These are phyloP conservation scores for Cottoperca gobio DNA, from an alignment of 2,797 vertebrate genomes.

Conservation along the genomic window DNA sequence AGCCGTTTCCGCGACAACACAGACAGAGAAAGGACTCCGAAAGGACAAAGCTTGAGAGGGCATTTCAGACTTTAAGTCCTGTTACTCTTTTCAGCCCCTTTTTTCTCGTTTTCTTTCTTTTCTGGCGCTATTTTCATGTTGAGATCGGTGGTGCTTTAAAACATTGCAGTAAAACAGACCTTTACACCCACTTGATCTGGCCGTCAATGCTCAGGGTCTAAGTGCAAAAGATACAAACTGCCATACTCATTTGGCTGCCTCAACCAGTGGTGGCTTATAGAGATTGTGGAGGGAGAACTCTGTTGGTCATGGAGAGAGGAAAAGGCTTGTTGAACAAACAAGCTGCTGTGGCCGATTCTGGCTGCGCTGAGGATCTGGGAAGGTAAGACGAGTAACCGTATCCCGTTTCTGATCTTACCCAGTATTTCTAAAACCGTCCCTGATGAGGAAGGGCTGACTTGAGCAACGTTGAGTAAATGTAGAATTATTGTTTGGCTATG, in stretches of 20 bases:
- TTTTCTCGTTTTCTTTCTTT: background rate
- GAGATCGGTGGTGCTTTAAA: conserved; percentile 9
- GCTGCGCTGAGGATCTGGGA: conserved; percentile 27
- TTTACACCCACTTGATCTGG: conserved; percentile 66
- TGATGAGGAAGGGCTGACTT: background rate
- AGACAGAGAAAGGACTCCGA: conserved; percentile 1
- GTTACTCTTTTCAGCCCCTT: background rate
- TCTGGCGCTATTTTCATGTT: conserved; percentile 10
- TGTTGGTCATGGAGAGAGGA: conserved; percentile 64
- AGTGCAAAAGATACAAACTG: conserved; percentile 35
- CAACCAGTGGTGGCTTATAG: background rate
- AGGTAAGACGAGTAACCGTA: conserved; percentile 65
- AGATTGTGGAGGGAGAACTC: background rate
- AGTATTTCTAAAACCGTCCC: background rate
- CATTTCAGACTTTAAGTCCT: conserved; percentile 6
- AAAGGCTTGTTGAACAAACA: conserved; percentile 35
- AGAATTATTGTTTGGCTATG: background rate
- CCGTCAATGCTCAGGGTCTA: conserved; percentile 10
- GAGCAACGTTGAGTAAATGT: background rate
- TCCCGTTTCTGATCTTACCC: background rate
- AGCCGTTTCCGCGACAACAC: conserved; percentile 65
- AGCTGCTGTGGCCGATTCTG: background rate
- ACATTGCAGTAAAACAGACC: conserved; percentile 70
- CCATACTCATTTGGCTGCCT: background rate
- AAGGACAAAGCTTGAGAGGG: conserved; percentile 35